Base-by-base conservation (phyloP, 2,888 invertebrate species). In the Lasioglossum calceatum region DNA sequence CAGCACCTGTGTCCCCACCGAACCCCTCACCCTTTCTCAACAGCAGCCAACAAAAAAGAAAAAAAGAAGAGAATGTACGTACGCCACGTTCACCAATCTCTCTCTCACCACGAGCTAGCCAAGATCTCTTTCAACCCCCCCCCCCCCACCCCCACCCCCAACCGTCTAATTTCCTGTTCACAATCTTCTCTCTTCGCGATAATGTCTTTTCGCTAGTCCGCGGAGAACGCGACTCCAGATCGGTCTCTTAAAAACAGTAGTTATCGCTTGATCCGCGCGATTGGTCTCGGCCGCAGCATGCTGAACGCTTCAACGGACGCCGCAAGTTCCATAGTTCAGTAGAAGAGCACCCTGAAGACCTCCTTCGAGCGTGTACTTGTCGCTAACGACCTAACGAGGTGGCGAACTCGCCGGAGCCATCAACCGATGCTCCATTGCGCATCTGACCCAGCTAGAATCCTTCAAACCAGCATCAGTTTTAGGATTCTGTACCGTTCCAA, bases 1-100 rank as follows among this genome's bases (percentile, higher is more conserved):
- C 77, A 58, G 85, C 79, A 79, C 71, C 77, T 72, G 12, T 58
- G 27, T 14, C 61, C 80, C 27, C 77, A 75, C 61, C 67, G 8
- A 70, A 44, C 64, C 75, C 73, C 27, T 44, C 32, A 73, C 72
- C 54, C 32, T 78, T 71, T 71, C 79, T 32, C 50, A 70, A 32
- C n/a, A 1, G 19, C 16, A 39, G 10, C 39, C 36, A 39, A 67
- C 2, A 36, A 10, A 23, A 67, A 36, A 67, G 23, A 36, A 67
- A 23, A 12, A 64, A 19, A 32, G 7, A 32, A 8, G 16, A 64
- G 32, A 64, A 64, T 64, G 27, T 64, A 32, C 32, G 32, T 64
- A 32, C 32, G 64, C 32, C 32, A 64, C 64, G 64, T 64, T 64
- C 64, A 64, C 64, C 64, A 64, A 64, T 58, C 32, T 64, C 32